Evolutionary conservation across 2,888 invertebrate species (phyloP).

Genomic region (Drosophila anomelani): DNA sequence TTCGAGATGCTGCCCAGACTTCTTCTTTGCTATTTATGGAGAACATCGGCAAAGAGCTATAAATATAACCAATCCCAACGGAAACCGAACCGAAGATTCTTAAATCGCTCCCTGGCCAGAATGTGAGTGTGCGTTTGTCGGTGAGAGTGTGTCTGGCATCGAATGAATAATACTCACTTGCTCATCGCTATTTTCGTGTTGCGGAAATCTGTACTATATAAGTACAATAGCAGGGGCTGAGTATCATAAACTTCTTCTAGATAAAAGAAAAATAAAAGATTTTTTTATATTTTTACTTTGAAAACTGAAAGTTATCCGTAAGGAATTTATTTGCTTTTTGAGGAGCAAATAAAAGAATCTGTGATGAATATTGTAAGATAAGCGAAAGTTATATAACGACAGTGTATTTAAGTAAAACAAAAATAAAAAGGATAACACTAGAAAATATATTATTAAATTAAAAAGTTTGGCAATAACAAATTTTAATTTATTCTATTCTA

Average conservation of each 20-base stretch:
- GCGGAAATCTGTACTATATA: constrained; percentile 57
- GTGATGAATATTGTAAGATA: neutral
- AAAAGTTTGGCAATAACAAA: no score
- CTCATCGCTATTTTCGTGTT: constrained; percentile 76
- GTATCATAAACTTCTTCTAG: neutral
- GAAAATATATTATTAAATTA: neutral
- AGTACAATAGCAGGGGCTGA: constrained; percentile 5
- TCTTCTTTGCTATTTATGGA: constrained; percentile 79
- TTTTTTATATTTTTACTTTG: constrained; percentile 14
- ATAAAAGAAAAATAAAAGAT: constrained; percentile 2
- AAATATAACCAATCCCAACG: constrained; percentile 52
- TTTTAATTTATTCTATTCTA: neutral
- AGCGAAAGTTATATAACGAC: constrained; percentile 1
- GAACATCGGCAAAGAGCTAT: constrained; percentile 65
- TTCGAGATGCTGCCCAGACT: constrained; percentile 33
- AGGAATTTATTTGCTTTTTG: neutral
- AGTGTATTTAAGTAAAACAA: neutral
- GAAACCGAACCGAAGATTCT: constrained; percentile 37
- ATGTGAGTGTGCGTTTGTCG: constrained; percentile 33
- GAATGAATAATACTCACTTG: constrained; percentile 66
- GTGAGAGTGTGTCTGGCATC: constrained; percentile 39
- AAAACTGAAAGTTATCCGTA: neutral
- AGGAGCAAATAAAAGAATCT: neutral
- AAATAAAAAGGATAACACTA: neutral
- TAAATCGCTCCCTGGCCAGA: constrained; percentile 46